Evolutionary conservation across 2,888 invertebrate genomes (phyloP).

Genomic region (Anticlea derivata): DNA sequence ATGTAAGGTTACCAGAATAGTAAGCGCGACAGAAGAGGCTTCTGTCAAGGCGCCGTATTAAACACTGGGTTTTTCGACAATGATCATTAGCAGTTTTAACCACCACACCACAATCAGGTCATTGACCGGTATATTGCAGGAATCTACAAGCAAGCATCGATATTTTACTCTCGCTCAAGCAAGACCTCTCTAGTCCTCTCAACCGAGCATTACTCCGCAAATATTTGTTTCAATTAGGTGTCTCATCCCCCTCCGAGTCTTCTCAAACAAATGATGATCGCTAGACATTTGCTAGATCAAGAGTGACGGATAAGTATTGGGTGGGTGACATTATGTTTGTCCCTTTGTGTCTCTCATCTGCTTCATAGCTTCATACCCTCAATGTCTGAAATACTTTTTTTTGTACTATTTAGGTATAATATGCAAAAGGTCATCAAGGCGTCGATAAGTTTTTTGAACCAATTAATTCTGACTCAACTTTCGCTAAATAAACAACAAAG

Average conservation of each 20-base stretch:
- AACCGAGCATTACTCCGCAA: constrained; percentile 58
- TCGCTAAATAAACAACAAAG: not conserved
- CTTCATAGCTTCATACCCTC: not conserved
- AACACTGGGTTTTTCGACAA: no score
- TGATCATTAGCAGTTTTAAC: no score
- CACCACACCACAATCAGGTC: no score
- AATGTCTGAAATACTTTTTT: no score
- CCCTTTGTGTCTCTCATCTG: constrained; percentile 24
- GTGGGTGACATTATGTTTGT: constrained; percentile 38
- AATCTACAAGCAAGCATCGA: not conserved
- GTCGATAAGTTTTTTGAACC: no score
- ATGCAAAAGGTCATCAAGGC: no score
- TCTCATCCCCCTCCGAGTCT: constrained; percentile 32
- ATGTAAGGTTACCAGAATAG: no score
- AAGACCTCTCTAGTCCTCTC: constrained; percentile 36
- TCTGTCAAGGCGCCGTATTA: no score
- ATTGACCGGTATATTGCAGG: no score
- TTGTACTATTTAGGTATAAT: no score
- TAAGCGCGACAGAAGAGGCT: no score
- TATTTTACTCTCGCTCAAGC: not conserved
- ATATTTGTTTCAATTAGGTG: constrained; percentile 81
- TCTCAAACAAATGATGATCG: constrained; percentile 71
- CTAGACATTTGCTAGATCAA: constrained; percentile 64
- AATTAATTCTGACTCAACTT: no score
- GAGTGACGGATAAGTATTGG: constrained; percentile 50